phyloP scores from a whole-genome alignment of 1,140 invertebrate genomes.

The Drosophila tristis region DNA sequence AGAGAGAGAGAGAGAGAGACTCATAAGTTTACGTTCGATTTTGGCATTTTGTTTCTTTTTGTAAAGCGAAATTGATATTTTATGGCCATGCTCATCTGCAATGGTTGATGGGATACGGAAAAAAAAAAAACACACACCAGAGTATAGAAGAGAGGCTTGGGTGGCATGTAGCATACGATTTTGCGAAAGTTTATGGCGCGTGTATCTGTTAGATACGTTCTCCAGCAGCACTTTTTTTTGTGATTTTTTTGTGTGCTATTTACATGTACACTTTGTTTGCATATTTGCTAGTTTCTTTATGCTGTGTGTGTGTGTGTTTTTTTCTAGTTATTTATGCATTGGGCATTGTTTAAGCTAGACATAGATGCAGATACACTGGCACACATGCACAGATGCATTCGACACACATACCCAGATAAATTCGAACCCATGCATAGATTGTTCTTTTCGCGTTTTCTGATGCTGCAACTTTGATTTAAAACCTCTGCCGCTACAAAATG shows the following conservation, averaged over 20 bases:
- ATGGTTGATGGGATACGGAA: not conserved
- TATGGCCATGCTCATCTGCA: constrained; percentile 78
- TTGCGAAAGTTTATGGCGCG: constrained; percentile 76
- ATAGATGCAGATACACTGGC: constrained; percentile 22
- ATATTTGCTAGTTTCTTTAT: constrained; percentile 44
- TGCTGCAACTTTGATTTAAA: constrained; percentile 64
- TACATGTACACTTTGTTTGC: constrained; percentile 39
- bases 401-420: constrained; percentile 24
- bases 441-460: constrained; percentile 50
- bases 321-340: constrained; percentile 75
- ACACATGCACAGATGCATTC: constrained; percentile 22
- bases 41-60: constrained; percentile 66
- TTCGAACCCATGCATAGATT: constrained; percentile 36
- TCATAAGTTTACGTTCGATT: constrained; percentile 79
- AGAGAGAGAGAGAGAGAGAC: constrained; percentile 25
- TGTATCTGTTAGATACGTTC: constrained; percentile 74
- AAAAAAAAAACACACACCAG: not conserved
- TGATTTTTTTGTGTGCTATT: constrained; percentile 29
- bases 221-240: constrained; percentile 9
- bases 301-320: constrained; percentile 10
- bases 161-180: constrained; percentile 66
- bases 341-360: constrained; percentile 70
- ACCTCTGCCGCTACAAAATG: constrained; percentile 46
- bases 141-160: not conserved
- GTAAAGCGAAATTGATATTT: constrained; percentile 82